Conservation (phyloP, 2,797 vertebrate species). For the Buphagus erythrorhynchus region DNA sequence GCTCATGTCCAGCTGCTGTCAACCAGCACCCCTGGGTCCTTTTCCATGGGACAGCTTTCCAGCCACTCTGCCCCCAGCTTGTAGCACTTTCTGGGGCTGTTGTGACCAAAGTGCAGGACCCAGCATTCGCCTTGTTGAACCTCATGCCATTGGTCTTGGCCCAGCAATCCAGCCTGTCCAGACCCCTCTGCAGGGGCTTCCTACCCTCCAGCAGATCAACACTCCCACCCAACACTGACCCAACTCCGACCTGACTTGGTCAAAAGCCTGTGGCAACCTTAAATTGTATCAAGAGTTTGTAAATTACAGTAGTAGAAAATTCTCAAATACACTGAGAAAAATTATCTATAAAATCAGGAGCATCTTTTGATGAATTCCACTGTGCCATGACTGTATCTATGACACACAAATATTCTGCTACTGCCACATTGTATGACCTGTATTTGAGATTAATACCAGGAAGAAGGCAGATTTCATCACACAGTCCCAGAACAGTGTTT, state of each 20-base stretch:
- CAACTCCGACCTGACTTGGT: background rate
- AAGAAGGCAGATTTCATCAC: background rate
- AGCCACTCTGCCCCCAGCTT: background rate
- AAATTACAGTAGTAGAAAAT: background rate
- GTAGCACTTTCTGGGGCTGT: background rate
- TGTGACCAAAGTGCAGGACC: background rate
- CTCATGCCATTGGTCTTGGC: background rate
- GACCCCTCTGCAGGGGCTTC: background rate
- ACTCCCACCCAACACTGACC: too few relatives aligned
- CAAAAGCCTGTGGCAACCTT: background rate
- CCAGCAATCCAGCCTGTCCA: background rate
- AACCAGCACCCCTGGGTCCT: rapidly evolving
- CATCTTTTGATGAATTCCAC: background rate
- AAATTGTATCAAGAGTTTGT: background rate
- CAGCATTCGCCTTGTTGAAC: rapidly evolving
- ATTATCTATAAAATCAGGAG: background rate
- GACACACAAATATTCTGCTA: background rate
- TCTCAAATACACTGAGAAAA: background rate
- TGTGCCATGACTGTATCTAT: background rate
- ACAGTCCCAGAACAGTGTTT: background rate
- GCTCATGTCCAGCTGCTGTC: background rate
- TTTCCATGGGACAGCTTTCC: background rate
- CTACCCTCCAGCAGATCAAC: background rate
- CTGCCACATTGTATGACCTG: background rate
- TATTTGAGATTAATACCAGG: background rate